Evolutionary conservation across 2,797 vertebrate genomes (phyloP), one percentile per base, ranked within the genome.

Genomic region (Pseudomugil gertrudae): DNA sequence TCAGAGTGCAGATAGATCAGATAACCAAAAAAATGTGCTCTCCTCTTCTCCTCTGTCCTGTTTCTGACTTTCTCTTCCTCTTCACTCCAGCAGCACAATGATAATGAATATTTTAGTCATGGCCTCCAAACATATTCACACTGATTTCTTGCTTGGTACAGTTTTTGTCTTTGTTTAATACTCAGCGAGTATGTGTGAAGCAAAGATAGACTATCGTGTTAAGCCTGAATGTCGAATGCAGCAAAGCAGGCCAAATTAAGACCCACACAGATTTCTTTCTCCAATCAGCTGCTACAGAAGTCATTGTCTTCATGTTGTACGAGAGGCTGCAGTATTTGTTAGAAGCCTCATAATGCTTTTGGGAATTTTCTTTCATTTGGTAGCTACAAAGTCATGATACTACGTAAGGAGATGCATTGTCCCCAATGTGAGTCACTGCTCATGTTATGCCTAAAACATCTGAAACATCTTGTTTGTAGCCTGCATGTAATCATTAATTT

Each of bases 101-200:
- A 75, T 77, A 30, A 78, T 85, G 50, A 76, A 86, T 81, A 79
- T 82, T 86, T 81, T 15, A 83, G 45, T 70, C 19, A 3, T 38
- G 9, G 47, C 60, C 63, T 78, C 58, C 48, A 74, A 74, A 80
- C 78, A 66, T 65, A 69, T 71, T 76, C 72, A 29, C 62, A 63
- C 21, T 50, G 38, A 72, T 78, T 78, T 81, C 35, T 63, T 27
- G 48, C 63, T 64, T 66, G 51, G 56, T 76, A 48, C 14, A 45
- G n/a, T 52, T 76, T 69, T 4, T 13, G 43, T 61, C 59, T 35
- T 69, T 63, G 73, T 71, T 74, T n/a, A 57, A 77, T 58, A 47
- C 33, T 63, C 17, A 69, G 50, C 27, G 10, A 47, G 45, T 36
- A 26, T 47, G 32, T 1, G 50, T 27, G 54, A 38, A 45, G n/a